Base-by-base conservation (phyloP, 2,113 vertebrate genomes). In the Probosciger aterrimus region DNA sequence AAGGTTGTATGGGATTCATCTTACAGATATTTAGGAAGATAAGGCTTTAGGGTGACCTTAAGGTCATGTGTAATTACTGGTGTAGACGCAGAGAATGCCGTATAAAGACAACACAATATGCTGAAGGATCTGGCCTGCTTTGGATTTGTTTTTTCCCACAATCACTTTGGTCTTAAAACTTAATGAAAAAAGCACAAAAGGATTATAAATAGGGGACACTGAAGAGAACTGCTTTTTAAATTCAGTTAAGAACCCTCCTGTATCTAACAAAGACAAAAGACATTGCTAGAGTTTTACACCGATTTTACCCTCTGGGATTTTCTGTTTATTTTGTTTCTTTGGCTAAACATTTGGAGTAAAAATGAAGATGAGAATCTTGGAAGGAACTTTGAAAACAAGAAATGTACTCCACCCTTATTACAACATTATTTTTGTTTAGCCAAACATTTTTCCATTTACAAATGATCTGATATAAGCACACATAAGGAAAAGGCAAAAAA, bases 301-400 rank as follows among this genome's bases (percentile, higher is more conserved):
- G 84, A 5, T 86, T 69, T 95, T 68, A 52, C 70, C 69, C 71
- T 71, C 88, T 82, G 87, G 93, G 84, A 93, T 64, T 76, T 92
- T 97, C 84, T 96, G 79, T 94, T 97, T 97, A 82, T 93, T 97
- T 97, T 94, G 53, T 97, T 97, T 95, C 69, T 97, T 92, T 88
- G 90, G 78, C 70, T 96, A 90, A 96, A 97, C 50, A 94, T 91
- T 97, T 97, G 90, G 81, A 97, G 86, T 82, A 93, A 96, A 97
- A 97, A 64, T 81, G 76, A 96, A 96, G 82, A 97, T 65, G 76
- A 96, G 92, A 88, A 96, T 96, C 69, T 97, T 97, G 96, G 95
- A 97, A 96, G 65, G 74, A 95, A 83, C 92, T 96, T 94, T 82
- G 71, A 97, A 96, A 97, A 88, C 78, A 96, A 91, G 71, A 96